Conservation (phyloP, 1,140 invertebrate genomes). For the Neelides sp. region DNA sequence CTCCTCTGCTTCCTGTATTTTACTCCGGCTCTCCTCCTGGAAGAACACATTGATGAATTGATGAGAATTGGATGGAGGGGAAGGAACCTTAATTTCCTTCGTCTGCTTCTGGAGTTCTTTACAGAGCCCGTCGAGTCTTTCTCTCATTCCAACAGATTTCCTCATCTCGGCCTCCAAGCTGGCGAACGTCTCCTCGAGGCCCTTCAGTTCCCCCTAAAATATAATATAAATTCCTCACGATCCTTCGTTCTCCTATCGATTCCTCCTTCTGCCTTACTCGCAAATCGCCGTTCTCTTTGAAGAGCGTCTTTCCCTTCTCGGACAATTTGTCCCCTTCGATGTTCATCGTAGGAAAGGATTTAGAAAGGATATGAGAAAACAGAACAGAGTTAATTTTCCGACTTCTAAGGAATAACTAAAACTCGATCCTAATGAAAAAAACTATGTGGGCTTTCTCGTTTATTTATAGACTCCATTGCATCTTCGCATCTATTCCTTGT, state of each 20-base stretch:
- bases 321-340: too few relatives aligned
- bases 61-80: too few relatives aligned
- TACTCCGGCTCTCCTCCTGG: constrained; percentile 18
- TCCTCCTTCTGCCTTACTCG: constrained; percentile 1
- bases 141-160: constrained; percentile 16
- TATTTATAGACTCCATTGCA: too few relatives aligned
- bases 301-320: constrained; percentile 6
- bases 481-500: too few relatives aligned
- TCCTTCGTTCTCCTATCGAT: background rate
- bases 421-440: too few relatives aligned
- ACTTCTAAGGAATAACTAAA: too few relatives aligned
- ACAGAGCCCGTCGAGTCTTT: constrained; percentile 22
- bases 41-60: too few relatives aligned
- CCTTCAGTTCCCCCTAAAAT: constrained; percentile 12
- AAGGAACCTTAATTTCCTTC: constrained; percentile 26
- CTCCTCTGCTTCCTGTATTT: constrained; percentile 20
- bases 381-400: too few relatives aligned
- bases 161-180: constrained; percentile 14
- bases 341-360: too few relatives aligned
- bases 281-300: constrained; percentile 9
- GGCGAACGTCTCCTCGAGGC: constrained; percentile 15
- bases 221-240: background rate
- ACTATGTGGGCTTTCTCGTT: too few relatives aligned
- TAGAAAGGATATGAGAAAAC: too few relatives aligned
- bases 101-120: constrained; percentile 26